Evolutionary conservation across 2,797 vertebrate species (phyloP), one percentile per base, ranked within the genome.

Genomic region (Girardinus metallicus): DNA sequence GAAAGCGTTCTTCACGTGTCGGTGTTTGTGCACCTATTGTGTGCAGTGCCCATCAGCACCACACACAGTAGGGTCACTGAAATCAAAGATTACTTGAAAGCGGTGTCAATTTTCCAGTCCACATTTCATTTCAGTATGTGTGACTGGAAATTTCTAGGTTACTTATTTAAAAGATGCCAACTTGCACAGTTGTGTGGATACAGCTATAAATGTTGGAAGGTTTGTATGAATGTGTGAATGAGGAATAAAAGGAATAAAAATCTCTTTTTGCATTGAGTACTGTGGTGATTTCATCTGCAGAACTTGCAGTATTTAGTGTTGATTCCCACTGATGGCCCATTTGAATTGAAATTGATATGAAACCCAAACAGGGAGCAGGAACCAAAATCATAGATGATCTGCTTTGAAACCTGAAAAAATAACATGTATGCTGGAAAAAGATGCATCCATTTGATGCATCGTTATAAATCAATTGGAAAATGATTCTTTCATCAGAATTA

Each of bases 221-320:
- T 95, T 96, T 96, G 96, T 95, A 95, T 96, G 96, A 94, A 96
- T 91, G 96, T 96, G 91, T 97, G 96, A 94, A 93, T 96, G 96
- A 97, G 96, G 95, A 98, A 98, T 98, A 97, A 98, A 97, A 80
- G 90, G 66, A 77, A 5, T 81, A 83, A 87, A 55, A 36, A 87
- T 41, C 49, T 31, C 1, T 55, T 18, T 79, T 57, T 47, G 79
- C 10, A 29, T 81, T 68, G 21, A 70, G 13, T 62, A 23, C n/a
- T 76, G 13, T 76, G 39, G 44, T 75, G 72, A 5, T 57, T 49
- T 5, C n/a, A 60, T 34, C 31, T 64, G 60, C 16, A 64, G 6
- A 36, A 36, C 16, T 36, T 34, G 7, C 15, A 29, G 57, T 29
- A 60, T 29, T 60, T 60, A 60, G 12, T 29, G n/a, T 31, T 15